phyloP scores from a whole-genome alignment of 1,140 invertebrate species.

The Brachionus asplanchnoidis region DNA sequence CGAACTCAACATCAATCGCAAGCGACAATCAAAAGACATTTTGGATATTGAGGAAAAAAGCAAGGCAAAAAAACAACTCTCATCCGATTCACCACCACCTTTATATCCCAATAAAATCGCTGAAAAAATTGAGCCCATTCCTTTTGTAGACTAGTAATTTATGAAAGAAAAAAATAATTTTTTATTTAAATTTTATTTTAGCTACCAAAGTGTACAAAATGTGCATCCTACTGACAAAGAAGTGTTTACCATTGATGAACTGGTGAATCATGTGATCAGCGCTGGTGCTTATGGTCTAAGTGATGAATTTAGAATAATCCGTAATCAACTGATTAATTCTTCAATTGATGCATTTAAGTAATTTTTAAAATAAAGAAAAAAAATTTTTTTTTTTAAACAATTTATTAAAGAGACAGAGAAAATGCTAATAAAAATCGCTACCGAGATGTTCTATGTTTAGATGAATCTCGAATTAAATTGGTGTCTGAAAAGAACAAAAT shows the following conservation, averaged over 20 bases:
- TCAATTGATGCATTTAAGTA: constrained; percentile 61
- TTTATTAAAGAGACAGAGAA: constrained; percentile 58
- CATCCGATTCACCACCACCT: neutral
- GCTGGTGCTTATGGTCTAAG: constrained; percentile 72
- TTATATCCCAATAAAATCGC: neutral
- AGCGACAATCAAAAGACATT: constrained; percentile 50
- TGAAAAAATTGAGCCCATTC: constrained; percentile 26
- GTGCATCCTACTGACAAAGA: constrained; percentile 44
- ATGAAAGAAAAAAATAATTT: too few species aligned
- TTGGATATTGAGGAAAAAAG: constrained; percentile 49
- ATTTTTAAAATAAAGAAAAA: constrained; percentile 30
- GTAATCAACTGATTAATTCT: constrained; percentile 72
- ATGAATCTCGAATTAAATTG: constrained; percentile 74
- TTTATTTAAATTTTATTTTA: neutral
- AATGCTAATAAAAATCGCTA: constrained; percentile 90
- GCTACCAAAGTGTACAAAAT: constrained; percentile 44
- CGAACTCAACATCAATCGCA: constrained; percentile 10
- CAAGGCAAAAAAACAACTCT: constrained; percentile 44
- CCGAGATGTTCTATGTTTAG: constrained; percentile 89
- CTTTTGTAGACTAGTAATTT: neutral
- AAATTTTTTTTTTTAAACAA: neutral
- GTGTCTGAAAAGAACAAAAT: neutral
- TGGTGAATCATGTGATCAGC: constrained; percentile 70
- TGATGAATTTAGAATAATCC: constrained; percentile 74
- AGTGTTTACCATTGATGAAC: constrained; percentile 68